Conservation (phyloP, 2,113 vertebrate species). For the Brachirus orientalis region DNA sequence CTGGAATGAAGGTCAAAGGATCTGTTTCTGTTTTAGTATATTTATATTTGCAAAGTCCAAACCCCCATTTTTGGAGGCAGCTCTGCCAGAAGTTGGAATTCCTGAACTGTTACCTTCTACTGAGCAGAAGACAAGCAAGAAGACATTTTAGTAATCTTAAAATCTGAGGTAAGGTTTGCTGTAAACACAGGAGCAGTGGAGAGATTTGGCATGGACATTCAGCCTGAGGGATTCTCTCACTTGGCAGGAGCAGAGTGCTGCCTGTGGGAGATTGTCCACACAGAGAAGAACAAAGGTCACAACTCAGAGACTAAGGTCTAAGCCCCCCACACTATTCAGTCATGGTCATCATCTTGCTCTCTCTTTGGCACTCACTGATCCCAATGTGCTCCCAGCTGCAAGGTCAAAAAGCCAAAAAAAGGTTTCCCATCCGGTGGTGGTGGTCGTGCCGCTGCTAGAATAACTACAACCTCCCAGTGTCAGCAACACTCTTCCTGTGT, state of each 20-base stretch:
- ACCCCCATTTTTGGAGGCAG: too few species aligned
- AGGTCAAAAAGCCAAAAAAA: constrained; percentile 29
- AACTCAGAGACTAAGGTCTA: constrained; percentile 73
- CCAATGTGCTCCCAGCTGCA: constrained; percentile 45
- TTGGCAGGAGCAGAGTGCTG: constrained; percentile 44
- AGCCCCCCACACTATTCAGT: constrained; percentile 57
- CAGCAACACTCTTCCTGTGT: constrained; percentile 36
- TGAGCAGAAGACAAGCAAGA: constrained; percentile 1
- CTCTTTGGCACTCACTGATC: constrained; percentile 61
- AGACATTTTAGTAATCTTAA: neutral
- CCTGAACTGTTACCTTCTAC: neutral
- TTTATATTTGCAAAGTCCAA: too few species aligned
- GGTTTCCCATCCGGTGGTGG: neutral
- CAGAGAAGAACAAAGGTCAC: constrained; percentile 75
- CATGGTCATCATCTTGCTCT: constrained; percentile 47
- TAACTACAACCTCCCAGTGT: constrained; percentile 16
- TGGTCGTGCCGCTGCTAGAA: constrained; percentile 19
- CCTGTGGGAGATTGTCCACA: constrained; percentile 51
- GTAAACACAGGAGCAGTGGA: neutral
- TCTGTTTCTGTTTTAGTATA: too few species aligned
- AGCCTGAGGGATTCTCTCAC: constrained; percentile 38
- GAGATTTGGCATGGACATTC: neutral
- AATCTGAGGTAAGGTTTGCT: neutral
- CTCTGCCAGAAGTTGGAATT: neutral
- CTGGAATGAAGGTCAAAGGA: too few species aligned